phyloP scores from a whole-genome alignment of 2,888 invertebrate species.

The Lobophora halterata region DNA sequence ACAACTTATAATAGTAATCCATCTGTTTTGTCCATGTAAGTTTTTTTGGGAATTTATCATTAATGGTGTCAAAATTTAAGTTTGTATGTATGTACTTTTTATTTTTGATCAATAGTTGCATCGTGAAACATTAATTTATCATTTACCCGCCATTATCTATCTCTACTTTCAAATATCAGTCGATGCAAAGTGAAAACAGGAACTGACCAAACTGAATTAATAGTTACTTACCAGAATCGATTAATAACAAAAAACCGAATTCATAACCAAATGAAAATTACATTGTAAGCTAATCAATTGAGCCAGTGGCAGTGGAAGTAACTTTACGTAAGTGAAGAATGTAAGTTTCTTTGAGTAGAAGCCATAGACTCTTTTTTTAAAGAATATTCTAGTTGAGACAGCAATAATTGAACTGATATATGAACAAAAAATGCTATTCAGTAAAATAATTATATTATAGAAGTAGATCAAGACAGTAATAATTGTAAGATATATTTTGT shows the following conservation, averaged over 20 bases:
- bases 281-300: constrained; percentile 12
- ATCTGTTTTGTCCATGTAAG: too few relatives aligned
- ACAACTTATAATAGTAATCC: too few relatives aligned
- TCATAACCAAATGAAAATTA: constrained; percentile 9
- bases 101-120: too few relatives aligned
- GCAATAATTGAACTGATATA: constrained; percentile 54
- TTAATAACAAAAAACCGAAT: constrained; percentile 16
- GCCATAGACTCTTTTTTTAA: constrained; percentile 30
- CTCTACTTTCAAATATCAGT: too few relatives aligned
- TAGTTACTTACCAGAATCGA: background rate
- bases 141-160: too few relatives aligned
- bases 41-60: too few relatives aligned
- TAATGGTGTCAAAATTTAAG: too few relatives aligned
- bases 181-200: constrained; percentile 25
- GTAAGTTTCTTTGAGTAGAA: constrained; percentile 11
- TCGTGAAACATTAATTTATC: too few relatives aligned
- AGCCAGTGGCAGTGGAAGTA: constrained; percentile 3
- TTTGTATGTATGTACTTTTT: background rate
- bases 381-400: constrained; percentile 58
- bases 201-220: constrained; percentile 14
- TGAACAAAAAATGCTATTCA: too few relatives aligned
- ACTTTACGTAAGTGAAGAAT: constrained; percentile 7
- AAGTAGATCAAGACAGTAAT: too few relatives aligned
- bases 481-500: too few relatives aligned
- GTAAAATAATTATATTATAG: too few relatives aligned